These are phyloP conservation scores for Oceanodroma leucorhoa DNA, from an alignment of 2,797 vertebrate species.

Conservation along the genomic window DNA sequence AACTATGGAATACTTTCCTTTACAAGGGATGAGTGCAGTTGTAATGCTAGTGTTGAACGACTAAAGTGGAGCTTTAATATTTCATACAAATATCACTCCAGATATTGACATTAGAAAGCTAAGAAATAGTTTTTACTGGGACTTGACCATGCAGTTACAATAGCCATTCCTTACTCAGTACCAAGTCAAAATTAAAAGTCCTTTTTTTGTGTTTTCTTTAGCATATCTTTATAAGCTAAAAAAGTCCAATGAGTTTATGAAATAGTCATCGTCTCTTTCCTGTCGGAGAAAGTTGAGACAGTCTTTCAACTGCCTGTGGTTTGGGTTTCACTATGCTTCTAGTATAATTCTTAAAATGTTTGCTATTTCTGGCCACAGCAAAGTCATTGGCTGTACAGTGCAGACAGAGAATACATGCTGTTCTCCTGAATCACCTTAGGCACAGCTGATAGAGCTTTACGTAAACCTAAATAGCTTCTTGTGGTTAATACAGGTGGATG, in stretches of 20 bases:
- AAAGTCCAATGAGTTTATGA: not conserved
- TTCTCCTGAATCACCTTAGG: not conserved
- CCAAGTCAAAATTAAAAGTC: not conserved
- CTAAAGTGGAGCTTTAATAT: not conserved
- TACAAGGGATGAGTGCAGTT: not conserved
- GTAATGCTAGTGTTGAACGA: not conserved
- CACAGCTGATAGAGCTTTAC: not conserved
- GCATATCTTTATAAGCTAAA: not conserved
- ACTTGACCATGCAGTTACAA: not conserved
- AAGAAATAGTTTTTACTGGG: not conserved
- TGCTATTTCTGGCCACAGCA: not conserved
- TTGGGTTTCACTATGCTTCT: conserved; percentile 4
- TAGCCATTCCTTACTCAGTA: not conserved
- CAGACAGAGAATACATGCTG: not conserved
- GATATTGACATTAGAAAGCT: not conserved
- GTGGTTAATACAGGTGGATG: not conserved
- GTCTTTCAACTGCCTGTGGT: not conserved
- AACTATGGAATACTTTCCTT: not conserved
- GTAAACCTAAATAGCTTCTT: not conserved
- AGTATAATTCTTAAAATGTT: not conserved
- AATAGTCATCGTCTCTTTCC: not conserved
- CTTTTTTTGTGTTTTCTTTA: not conserved
- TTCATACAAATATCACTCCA: not conserved
- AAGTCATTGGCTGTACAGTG: not conserved
- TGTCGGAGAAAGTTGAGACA: not conserved